Evolutionary conservation across 2,113 vertebrate genomes (phyloP), one percentile per base, ranked within the genome.

Genomic region (Lampris megalopsis): DNA sequence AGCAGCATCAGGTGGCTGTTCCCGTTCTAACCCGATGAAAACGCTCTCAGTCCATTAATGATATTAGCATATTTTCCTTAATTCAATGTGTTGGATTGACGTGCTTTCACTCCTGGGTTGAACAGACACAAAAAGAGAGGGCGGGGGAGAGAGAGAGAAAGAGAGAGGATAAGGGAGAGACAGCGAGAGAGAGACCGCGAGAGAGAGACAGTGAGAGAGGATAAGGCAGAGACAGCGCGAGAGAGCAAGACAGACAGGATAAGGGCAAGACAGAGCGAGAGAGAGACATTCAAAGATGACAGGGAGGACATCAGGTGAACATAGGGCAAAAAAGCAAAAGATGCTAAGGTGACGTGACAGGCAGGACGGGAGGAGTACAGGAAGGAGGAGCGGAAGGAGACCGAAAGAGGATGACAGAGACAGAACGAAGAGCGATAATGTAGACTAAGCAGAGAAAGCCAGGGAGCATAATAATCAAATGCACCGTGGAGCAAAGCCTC

Each of bases 401-500:
- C 4, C 42, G 56, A 11, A 43, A 36, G 36, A 42, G 37, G 70
- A 36, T 36, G 5, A 3, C 5, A 5, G 47, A 10, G 45, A 36
- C 11, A 50, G 10, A 13, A 8, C 38, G 64, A 56, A 6, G 9
- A 45, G 48, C 63, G 62, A 69, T 41, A 77, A 48, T 59, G 76
- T 24, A 0, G 2, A 88, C 62, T 81, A 70, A 79, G 80, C 73
- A 85, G 65, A 80, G 10, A 0, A 38, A 81, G 67, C 59, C 71
- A 64, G 61, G 76, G 74, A 63, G 65, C 69, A 82, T 74, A 56
- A 84, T 79, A 80, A 84, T 85, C 79, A 79, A 63, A 45, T 66
- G 63, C 61, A 58, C 71, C 0, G 69, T 70, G 63, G 77, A 85
- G 45, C 69, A 42, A 47, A 53, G 61, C 64, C 70, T 71, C 72